Base-by-base conservation (phyloP, 2,113 vertebrate species). In the Suncus etruscus region DNA sequence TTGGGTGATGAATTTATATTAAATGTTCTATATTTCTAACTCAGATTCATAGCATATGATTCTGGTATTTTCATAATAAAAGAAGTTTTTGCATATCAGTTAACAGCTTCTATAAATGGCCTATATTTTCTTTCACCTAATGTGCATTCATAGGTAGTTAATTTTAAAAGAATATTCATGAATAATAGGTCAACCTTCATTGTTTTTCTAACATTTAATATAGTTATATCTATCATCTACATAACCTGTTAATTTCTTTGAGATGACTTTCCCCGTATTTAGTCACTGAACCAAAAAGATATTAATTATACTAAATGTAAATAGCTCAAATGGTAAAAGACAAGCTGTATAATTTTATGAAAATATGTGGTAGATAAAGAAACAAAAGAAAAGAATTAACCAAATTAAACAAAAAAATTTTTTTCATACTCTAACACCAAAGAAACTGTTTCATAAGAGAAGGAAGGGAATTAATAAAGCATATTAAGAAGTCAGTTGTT, bases 81-180 rank as follows among this genome's bases (percentile, higher is more conserved):
- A 20, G 14, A 70, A 31, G n/a, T 8, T 70, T 39, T 70, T 70
- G 68, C 65, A 39, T 50, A 61, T 70, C 45, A 25, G 7, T 70
- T 45, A 65, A 63, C 4, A 47, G 15, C 27, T 77, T 90, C 73
- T 68, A 29, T 61, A 47, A 90, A 20, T 50, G 29, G 32, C 70
- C 61, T 82, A 8, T 77, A 45, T 87, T 27, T 82, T 11, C 22
- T 27, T 88, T 74, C 75, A 81, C 47, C 58, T 76, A 87, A 90
- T n/a, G 14, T 72, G 0, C 6, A 45, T 27, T 86, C 16, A 54
- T 20, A 2, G 50, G 74, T 63, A 73, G 9, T 63, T 51, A 45
- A 50, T 61, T 61, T 61, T 6, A 61, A 61, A 61, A 61, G 58
- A 61, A 61, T 61, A 61, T 61, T 61, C 58, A 61, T 61, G 16